A percentile compares a stretch with the other conserved stretches of the same genome.
phyloP scores from a whole-genome alignment of 2,797 vertebrate species.

The Gymnoscopelus microlampas region DNA sequence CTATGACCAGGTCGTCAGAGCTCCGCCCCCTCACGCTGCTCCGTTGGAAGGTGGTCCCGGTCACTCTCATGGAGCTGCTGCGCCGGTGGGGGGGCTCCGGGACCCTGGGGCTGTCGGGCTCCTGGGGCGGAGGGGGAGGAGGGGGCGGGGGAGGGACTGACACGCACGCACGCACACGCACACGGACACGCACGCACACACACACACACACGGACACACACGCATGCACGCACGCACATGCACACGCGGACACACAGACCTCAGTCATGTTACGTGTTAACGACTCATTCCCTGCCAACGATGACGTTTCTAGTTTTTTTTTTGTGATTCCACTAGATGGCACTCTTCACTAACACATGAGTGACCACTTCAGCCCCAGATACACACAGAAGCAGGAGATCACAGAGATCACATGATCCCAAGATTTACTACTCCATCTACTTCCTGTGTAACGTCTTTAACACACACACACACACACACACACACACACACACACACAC shows the following conservation, averaged over 20 bases:
- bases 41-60: constrained; percentile 83
- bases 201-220: not conserved
- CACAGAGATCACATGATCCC: too few relatives aligned
- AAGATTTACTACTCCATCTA: too few relatives aligned
- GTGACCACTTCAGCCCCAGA: too few relatives aligned
- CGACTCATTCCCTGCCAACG: too few relatives aligned
- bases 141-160: constrained; percentile 76
- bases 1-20: constrained; percentile 85
- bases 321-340: too few relatives aligned
- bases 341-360: too few relatives aligned
- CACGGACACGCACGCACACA: not conserved
- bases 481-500: constrained; percentile 63
- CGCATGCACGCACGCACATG: not conserved
- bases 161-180: constrained; percentile 28
- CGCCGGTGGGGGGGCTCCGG: constrained; percentile 86
- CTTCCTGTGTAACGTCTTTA: too few relatives aligned
- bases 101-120: constrained; percentile 73
- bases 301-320: too few relatives aligned
- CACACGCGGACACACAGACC: too few relatives aligned
- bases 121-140: constrained; percentile 76
- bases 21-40: constrained; percentile 86
- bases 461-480: constrained; percentile 45
- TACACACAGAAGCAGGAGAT: too few relatives aligned
- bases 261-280: too few relatives aligned
- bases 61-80: constrained; percentile 89